Evolutionary conservation across 2,113 vertebrate genomes (phyloP).

Genomic region (rat (Rattus norvegicus)): GRCr8 NC_086027.1:63145001-63145500

Average conservation of each 20-base stretch:
- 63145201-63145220: background rate
- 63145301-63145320: background rate
- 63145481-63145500: background rate
- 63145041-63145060: no score
- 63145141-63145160: background rate
- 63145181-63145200: background rate
- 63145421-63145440: background rate
- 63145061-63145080: background rate
- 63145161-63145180: background rate
- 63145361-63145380: background rate
- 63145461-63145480: background rate
- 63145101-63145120: background rate
- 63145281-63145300: background rate
- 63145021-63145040: background rate
- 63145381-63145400: background rate
- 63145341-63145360: background rate
- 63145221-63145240: background rate
- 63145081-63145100: background rate
- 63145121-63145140: background rate
- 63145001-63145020: constrained; percentile 5
- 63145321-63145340: background rate
- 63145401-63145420: background rate
- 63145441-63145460: background rate
- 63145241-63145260: background rate
- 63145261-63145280: background rate